Base-by-base conservation (phyloP, 1,140 invertebrate genomes). In the Acromyrmex heyeri region DNA sequence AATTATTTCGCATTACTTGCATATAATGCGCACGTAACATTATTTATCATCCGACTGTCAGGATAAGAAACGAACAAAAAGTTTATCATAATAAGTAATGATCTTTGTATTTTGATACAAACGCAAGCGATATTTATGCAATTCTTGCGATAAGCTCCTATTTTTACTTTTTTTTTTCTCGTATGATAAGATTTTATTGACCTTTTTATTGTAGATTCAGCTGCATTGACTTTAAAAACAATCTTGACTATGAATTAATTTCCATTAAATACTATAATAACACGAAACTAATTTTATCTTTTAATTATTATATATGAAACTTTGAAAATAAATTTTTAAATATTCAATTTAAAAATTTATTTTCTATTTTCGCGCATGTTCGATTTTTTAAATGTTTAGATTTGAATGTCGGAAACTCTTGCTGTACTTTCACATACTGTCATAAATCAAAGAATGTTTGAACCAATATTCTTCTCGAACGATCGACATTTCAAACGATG, bases 1-100 rank as follows among this genome's bases (percentile, higher is more conserved):
- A 50, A 85, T 85, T 85, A 85, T 77, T 85, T 73, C 72, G 61
- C 82, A 50, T 61, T 38, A 85, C 82, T 85, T 85, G 73, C 57
- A 70, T 59, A 55, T 75, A 83, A 82, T 18, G 70, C 59, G 48
- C 73, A 65, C 75, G 30, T 85, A 75, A 85, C 82, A 62, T 77
- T 85, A 77, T 55, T 65, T 85, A 85, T 85, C 82, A 62, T 78
- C 61, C 72, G 27, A 16, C 24, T 53, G 72, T 3, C 27, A 38
- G 30, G n/a, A 69, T 69, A 50, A 64, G 57, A 18, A 64, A 48
- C n/a, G n/a, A 61, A 16, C 24, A 67, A 30, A 57, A 53, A 67
- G 86, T 64, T 79, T 79, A 69, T 79, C 21, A 44, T 79, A 79
- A 53, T 24, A n/a, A 16, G 30, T 12, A 6, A 8, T 38, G 64